Conservation (phyloP, 1,140 invertebrate genomes). For the Drosophila pandora region DNA sequence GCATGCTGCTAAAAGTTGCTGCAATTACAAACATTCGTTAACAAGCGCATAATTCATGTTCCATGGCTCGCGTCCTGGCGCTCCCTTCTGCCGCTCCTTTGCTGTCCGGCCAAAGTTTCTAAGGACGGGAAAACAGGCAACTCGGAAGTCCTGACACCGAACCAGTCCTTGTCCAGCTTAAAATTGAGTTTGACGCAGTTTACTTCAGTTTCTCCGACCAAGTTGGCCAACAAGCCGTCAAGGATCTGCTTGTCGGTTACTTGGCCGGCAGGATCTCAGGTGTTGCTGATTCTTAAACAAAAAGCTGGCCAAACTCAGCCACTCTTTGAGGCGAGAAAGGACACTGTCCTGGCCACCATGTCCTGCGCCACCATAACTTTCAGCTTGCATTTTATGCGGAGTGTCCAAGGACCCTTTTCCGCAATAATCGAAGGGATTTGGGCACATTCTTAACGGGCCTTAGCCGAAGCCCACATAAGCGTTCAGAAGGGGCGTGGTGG, state of each 20-base stretch:
- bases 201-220: slow-evolving; percentile 55
- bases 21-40: slow-evolving; percentile 54
- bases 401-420: not conserved
- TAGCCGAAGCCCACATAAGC: slow-evolving; percentile 37
- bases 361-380: not conserved
- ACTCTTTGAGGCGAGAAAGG: not conserved
- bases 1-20: slow-evolving; percentile 22
- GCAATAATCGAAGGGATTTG: slow-evolving; percentile 31
- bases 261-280: not conserved
- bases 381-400: not conserved
- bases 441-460: slow-evolving; percentile 41
- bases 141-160: slow-evolving; percentile 9
- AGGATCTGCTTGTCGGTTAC: not conserved
- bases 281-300: not conserved
- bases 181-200: slow-evolving; percentile 67
- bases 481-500: slow-evolving; percentile 8
- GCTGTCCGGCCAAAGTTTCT: slow-evolving; percentile 29
- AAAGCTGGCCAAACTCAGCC: not conserved
- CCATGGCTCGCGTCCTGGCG: slow-evolving; percentile 30
- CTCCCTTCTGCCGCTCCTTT: slow-evolving; percentile 14
- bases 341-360: not conserved
- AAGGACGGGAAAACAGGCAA: not conserved
- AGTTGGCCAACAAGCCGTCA: slow-evolving; percentile 16
- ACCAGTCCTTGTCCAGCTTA: slow-evolving; percentile 6
- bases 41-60: slow-evolving; percentile 63